Conservation (phyloP, 1,140 invertebrate genomes). For the Nixonia krombeini region DNA sequence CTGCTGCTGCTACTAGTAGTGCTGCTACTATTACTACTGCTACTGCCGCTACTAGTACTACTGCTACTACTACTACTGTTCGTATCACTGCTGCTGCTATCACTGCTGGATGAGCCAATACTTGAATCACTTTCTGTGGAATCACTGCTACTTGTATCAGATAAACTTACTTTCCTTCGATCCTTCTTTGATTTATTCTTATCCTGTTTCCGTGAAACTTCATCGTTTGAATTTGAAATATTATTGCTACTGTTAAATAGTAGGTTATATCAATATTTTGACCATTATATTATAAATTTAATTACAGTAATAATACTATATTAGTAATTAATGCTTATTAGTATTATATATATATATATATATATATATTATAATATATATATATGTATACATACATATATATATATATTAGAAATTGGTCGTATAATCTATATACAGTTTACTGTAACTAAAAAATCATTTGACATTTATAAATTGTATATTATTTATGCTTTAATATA, state of each 20-base stretch:
- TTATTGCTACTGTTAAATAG: constrained; percentile 3
- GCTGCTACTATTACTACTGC: constrained; percentile 19
- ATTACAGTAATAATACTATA: too few species aligned
- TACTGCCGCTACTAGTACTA: constrained; percentile 26
- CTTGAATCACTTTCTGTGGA: constrained; percentile 40
- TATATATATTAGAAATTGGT: too few species aligned
- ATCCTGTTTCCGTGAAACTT: constrained; percentile 25
- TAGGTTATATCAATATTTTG: too few species aligned
- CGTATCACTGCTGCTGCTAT: constrained; percentile 48
- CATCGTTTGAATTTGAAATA: constrained; percentile 5
- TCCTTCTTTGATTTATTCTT: constrained; percentile 38
- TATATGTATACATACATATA: too few species aligned
- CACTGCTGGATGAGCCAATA: constrained; percentile 48
- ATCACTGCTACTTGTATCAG: constrained; percentile 46
- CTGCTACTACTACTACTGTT: constrained; percentile 36
- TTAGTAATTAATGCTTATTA: too few species aligned
- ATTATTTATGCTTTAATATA: too few species aligned
- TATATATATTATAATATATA: too few species aligned
- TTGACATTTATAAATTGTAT: too few species aligned
- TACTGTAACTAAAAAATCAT: too few species aligned
- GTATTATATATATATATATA: too few species aligned
- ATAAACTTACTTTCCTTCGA: constrained; percentile 43
- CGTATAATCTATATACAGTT: too few species aligned
- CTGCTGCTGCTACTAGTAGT: constrained; percentile 17
- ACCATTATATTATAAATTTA: too few species aligned